Evolutionary conservation across 2,888 invertebrate genomes (phyloP).

Genomic region (Drosophila merina): DNA sequence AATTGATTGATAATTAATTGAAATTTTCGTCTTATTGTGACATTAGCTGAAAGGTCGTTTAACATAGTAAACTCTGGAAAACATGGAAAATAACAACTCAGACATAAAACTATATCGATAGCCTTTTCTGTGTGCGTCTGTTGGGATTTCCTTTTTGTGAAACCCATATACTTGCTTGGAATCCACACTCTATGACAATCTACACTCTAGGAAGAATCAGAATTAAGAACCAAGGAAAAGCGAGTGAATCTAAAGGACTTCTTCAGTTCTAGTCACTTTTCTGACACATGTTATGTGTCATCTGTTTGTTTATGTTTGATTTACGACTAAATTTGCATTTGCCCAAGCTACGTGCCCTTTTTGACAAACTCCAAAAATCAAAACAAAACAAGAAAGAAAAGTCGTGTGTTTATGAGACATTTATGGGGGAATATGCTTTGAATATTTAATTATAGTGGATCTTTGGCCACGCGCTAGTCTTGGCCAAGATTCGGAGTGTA

Average conservation of each 20-base stretch:
- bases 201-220: too few species aligned
- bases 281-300: slow-evolving; percentile 20
- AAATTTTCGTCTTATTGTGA: not conserved
- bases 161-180: too few species aligned
- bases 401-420: slow-evolving; percentile 63
- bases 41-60: not conserved
- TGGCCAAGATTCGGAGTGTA: slow-evolving; percentile 4
- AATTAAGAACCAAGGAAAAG: too few species aligned
- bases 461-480: slow-evolving; percentile 49
- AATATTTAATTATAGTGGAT: slow-evolving; percentile 55
- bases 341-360: slow-evolving; percentile 59
- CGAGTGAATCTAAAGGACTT: too few species aligned
- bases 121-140: too few species aligned
- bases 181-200: too few species aligned
- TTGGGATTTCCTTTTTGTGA: too few species aligned
- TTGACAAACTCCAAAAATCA: slow-evolving; percentile 30
- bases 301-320: slow-evolving; percentile 56
- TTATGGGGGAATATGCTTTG: slow-evolving; percentile 71
- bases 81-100: not conserved
- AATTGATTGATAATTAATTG: slow-evolving; percentile 11
- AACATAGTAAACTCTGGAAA: not conserved
- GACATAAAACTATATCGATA: not conserved
- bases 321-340: slow-evolving; percentile 60
- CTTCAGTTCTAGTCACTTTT: not conserved
- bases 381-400: slow-evolving; percentile 27